A percentile compares a stretch with the other conserved stretches of the same genome.
Evolutionary conservation across 2,888 invertebrate genomes (phyloP).

Genomic region (Drosophila heteroneura): DNA sequence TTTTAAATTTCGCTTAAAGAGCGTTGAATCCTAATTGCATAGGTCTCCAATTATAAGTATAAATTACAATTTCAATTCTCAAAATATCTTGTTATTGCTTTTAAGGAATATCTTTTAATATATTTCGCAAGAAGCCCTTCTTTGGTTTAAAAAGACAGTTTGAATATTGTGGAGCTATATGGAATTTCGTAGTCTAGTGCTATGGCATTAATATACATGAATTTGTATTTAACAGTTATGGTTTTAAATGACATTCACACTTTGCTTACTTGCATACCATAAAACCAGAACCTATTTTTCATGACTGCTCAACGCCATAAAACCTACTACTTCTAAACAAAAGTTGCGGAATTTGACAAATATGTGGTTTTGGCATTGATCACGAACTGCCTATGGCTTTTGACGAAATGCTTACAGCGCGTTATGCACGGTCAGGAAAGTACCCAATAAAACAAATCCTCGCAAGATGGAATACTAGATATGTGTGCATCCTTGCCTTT

Average conservation of each 20-base stretch:
- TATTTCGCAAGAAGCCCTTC: constrained; percentile 8
- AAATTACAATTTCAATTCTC: constrained; percentile 1
- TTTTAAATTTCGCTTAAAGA: neutral
- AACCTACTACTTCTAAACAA: neutral
- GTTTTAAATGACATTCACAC: neutral
- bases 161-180: constrained; percentile 7
- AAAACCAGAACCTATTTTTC: neutral
- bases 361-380: neutral
- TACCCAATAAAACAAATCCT: neutral
- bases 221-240: neutral
- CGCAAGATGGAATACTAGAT: neutral
- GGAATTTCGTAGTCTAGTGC: neutral
- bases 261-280: neutral
- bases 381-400: neutral
- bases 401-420: neutral
- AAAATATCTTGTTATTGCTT: constrained; percentile 2
- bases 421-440: neutral
- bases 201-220: neutral
- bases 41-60: neutral
- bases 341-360: neutral
- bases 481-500: constrained; percentile 1
- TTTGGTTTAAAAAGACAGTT: neutral
- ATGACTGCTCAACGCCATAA: neutral
- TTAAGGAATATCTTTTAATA: neutral
- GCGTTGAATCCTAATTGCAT: neutral